phyloP scores from a whole-genome alignment of 2,113 vertebrate species.

The Spermophilus dauricus region DNA sequence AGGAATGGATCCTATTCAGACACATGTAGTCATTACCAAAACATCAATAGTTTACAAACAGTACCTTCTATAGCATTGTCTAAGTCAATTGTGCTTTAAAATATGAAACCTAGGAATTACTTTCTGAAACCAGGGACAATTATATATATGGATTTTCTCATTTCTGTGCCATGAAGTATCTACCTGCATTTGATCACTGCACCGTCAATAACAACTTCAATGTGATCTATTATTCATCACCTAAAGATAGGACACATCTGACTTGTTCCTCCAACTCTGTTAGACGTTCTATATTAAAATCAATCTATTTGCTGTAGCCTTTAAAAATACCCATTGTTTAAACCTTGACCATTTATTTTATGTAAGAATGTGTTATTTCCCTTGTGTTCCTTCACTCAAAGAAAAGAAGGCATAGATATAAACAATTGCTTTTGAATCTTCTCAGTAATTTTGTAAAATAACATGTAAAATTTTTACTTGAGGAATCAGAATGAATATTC shows the following conservation, averaged over 20 bases:
- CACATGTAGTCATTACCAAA: neutral
- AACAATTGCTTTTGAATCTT: neutral
- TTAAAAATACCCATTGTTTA: conserved; percentile 45
- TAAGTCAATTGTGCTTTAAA: conserved; percentile 47
- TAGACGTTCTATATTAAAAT: conserved; percentile 30
- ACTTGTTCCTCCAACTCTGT: neutral
- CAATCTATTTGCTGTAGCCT: neutral
- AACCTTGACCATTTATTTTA: neutral
- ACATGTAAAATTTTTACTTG: neutral
- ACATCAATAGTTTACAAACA: conserved; percentile 27
- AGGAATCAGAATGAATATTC: conserved; percentile 38
- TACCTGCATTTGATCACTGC: conserved; percentile 18
- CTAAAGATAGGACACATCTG: neutral
- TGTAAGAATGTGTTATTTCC: conserved; percentile 16
- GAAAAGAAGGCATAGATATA: neutral
- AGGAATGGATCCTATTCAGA: neutral
- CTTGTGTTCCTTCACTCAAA: neutral
- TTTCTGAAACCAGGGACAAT: neutral
- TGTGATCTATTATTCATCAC: neutral
- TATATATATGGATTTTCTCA: neutral
- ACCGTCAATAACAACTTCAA: neutral
- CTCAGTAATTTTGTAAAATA: conserved; percentile 24
- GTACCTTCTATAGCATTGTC: neutral
- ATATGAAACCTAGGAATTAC: conserved; percentile 17
- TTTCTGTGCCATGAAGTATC: neutral